phyloP scores from a whole-genome alignment of 2,797 vertebrate genomes.

The Poeciliopsis presidionis region DNA sequence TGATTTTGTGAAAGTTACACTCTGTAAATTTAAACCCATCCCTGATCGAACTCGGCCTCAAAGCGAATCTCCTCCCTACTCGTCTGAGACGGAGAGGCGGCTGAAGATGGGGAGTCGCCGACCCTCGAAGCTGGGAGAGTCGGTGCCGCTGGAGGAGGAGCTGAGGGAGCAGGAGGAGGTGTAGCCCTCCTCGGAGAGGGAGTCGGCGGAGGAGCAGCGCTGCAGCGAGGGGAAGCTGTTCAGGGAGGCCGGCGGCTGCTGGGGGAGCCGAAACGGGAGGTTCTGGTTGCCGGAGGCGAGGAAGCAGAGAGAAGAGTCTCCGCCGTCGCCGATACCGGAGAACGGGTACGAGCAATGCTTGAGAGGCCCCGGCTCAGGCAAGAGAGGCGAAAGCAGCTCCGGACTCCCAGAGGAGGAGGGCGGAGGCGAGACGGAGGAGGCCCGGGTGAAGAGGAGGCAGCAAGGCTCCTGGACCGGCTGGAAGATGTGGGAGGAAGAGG shows the following conservation, averaged over 20 bases:
- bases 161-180: constrained; percentile 86
- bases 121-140: constrained; percentile 82
- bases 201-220: constrained; percentile 85
- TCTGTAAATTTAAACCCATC: constrained; percentile 24
- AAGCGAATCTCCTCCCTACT: constrained; percentile 64
- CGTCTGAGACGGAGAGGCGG: constrained; percentile 84
- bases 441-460: constrained; percentile 65
- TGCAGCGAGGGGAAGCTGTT: constrained; percentile 63
- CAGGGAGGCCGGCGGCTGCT: constrained; percentile 34
- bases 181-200: constrained; percentile 85
- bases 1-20: too few relatives aligned
- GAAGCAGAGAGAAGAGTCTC: constrained; percentile 56
- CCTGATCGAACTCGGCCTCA: constrained; percentile 32
- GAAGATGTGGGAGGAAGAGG: constrained; percentile 66
- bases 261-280: constrained; percentile 17
- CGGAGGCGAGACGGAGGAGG: constrained; percentile 75
- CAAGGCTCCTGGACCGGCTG: constrained; percentile 64
- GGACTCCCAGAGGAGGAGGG: constrained; percentile 71
- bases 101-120: constrained; percentile 89
- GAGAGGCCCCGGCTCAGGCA: constrained; percentile 57
- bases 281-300: constrained; percentile 46
- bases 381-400: constrained; percentile 72
- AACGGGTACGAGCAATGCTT: constrained; percentile 68
- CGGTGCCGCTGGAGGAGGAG: constrained; percentile 75
- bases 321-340: constrained; percentile 39